A percentile compares a stretch with the other conserved stretches of the same genome.
Conservation (phyloP, 2,113 vertebrate species). For the Nycticryphes semicollaris region DNA sequence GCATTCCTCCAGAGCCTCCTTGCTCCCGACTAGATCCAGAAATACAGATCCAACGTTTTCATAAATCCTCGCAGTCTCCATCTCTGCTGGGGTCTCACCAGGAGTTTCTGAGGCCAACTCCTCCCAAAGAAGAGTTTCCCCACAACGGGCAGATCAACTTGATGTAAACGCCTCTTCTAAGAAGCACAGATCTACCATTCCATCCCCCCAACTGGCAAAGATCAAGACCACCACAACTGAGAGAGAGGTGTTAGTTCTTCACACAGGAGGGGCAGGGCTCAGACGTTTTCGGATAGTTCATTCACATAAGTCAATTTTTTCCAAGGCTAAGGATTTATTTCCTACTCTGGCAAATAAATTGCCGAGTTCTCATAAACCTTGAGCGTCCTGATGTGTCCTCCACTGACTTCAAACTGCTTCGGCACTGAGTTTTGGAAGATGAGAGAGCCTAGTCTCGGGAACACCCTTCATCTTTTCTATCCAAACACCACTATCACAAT, state of each 20-base stretch:
- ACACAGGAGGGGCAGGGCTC: not conserved
- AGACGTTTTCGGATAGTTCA: accelerated
- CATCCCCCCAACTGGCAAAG: not conserved
- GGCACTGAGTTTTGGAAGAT: not conserved
- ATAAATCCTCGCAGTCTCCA: not conserved
- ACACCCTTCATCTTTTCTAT: not conserved
- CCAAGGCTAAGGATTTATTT: not conserved
- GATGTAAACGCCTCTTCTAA: not conserved
- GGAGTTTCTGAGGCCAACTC: not conserved
- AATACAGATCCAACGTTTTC: accelerated
- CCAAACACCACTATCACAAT: not conserved
- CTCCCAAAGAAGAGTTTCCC: not conserved
- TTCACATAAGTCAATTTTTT: not conserved
- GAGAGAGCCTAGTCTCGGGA: not conserved
- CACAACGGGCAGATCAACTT: no score
- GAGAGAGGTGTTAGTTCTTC: not conserved
- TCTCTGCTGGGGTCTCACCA: not conserved
- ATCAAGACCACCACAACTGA: not conserved
- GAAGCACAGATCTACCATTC: not conserved
- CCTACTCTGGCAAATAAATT: not conserved
- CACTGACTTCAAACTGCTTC: not conserved
- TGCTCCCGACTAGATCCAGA: not conserved
- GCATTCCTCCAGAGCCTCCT: not conserved
- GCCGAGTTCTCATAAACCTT: not conserved
- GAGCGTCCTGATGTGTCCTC: not conserved